Base-by-base conservation (phyloP, 2,113 vertebrate genomes). In the Myrmophylax atrothorax region DNA sequence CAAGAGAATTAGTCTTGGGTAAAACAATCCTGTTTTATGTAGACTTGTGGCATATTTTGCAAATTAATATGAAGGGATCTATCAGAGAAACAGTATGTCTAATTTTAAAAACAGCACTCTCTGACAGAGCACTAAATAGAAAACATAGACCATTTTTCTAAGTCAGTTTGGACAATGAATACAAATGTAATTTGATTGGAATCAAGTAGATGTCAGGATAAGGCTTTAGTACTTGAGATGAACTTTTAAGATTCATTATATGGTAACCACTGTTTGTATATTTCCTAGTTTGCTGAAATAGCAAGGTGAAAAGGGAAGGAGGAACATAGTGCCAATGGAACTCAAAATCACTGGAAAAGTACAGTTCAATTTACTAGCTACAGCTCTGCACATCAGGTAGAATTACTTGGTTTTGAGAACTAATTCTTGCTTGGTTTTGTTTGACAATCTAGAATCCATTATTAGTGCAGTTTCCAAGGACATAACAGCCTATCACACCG, bases 401-500 rank as follows among this genome's bases (percentile, higher is more conserved):
- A 56, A 75, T 68, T 5, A 46, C 13, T 63, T 93, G 50, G 0
- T 70, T 83, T 49, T 53, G 52, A 59, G 49, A 80, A 72, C 69
- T 95, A 66, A 94, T 80, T 91, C n/a, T 62, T 83, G 6, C 70
- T 59, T 91, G 59, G 14, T 95, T 96, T 82, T 90, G 42, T 96
- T 96, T 78, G 68, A 90, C 85, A 59, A 89, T 94, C 63, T 88
- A 99, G 99, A 98, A 97, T 98, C 98, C 68, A 96, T 98, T 74
- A 97, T 98, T 81, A 97, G 97, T 92, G 98, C 87, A 8, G 97
- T 98, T 85, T 97, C 98, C 68, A 95, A 98, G 97, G 99, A 99
- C 75, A 98, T 99, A 94, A 95, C 99, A 67, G 98, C 98, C 28
- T 98, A 99, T 96, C 99, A 99, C 96, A 99, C 98, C 4, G 98